These are phyloP conservation scores for Sparus aurata DNA, from an alignment of 2,797 vertebrate genomes.

Conservation along the genomic window DNA sequence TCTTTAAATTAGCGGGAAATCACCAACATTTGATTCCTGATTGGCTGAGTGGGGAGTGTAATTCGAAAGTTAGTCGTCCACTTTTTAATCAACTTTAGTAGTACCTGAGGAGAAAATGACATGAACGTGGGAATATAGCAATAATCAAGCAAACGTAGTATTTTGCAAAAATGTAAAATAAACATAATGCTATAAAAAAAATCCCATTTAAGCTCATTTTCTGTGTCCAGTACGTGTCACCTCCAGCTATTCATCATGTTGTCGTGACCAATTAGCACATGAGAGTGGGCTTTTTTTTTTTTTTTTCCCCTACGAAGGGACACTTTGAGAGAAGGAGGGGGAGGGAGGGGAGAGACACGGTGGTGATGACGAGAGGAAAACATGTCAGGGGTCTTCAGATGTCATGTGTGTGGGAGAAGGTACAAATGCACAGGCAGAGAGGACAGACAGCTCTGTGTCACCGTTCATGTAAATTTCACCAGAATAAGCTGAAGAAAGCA, in stretches of 20 bases:
- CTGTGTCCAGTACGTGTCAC: not conserved
- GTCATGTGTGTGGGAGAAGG: slow-evolving; percentile 45
- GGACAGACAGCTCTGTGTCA: slow-evolving; percentile 27
- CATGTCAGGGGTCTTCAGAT: slow-evolving; percentile 15
- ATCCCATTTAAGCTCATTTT: too few species aligned
- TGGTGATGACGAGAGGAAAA: not conserved
- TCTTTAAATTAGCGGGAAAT: slow-evolving; percentile 15
- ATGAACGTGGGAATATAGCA: not conserved
- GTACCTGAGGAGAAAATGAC: not conserved
- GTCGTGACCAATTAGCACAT: slow-evolving; percentile 45
- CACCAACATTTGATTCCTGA: not conserved
- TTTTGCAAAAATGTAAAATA: not conserved
- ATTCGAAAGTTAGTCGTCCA: not conserved
- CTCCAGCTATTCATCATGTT: slow-evolving; percentile 4
- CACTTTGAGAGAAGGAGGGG: not conserved
- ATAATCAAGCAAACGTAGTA: not conserved
- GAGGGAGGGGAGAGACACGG: not conserved
- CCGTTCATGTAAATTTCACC: slow-evolving; percentile 30
- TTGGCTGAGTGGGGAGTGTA: not conserved
- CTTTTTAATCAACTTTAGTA: not conserved
- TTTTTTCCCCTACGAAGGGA: slow-evolving; percentile 39
- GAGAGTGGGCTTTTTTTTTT: slow-evolving; percentile 15
- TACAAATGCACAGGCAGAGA: slow-evolving; percentile 38
- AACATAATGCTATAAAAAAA: not conserved
- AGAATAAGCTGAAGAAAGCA: not conserved